Evolutionary conservation across 2,113 vertebrate genomes (phyloP), one percentile per base, ranked within the genome.

Genomic region (Leuciscus idus): DNA sequence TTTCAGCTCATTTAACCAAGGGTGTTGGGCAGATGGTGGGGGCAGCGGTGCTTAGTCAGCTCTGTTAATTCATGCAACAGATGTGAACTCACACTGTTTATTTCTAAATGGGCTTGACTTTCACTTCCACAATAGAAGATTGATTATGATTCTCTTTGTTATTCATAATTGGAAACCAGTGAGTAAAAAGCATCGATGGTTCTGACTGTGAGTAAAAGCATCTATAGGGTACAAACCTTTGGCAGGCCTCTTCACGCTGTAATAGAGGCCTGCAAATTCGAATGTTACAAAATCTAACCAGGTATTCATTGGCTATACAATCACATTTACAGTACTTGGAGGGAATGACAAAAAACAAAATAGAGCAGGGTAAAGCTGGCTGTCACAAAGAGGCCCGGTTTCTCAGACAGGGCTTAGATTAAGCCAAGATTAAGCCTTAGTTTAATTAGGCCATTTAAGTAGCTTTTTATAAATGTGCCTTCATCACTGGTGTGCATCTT

Each of bases 41-140:
- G 79, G 23, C 39, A 81, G 59, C 8, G 17, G 59, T 48, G 39
- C 57, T 81, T 64, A 81, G 59, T 64, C 79, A 81, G 79, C 79
- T 26, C 79, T 81, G 79, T 62, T 64, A 81, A 81, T 81, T 81
- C 79, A 81, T 81, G 21, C 15, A 64, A 48, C 79, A 81, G 79
- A 81, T 81, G 79, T 81, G 79, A 48, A 81, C 59, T 64, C 78
- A 81, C 62, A 79, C n/a, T 68, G 21, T 72, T 70, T 66, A 83
- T 57, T 62, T 75, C 72, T 76, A 28, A 43, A 76, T 76, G 23
- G 57, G 55, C 73, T 50, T 64, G 50, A 84, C 17, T 39, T 77
- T 64, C 62, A 77, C 11, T 50, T 74, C 72, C n/a, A 55, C 46
- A 52, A 64, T 12, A 36, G 30, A 55, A 62, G 66, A 87, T 55